These are phyloP conservation scores for Tonatia bakeri DNA, from an alignment of 2,113 vertebrate species.

Conservation along the genomic window DNA sequence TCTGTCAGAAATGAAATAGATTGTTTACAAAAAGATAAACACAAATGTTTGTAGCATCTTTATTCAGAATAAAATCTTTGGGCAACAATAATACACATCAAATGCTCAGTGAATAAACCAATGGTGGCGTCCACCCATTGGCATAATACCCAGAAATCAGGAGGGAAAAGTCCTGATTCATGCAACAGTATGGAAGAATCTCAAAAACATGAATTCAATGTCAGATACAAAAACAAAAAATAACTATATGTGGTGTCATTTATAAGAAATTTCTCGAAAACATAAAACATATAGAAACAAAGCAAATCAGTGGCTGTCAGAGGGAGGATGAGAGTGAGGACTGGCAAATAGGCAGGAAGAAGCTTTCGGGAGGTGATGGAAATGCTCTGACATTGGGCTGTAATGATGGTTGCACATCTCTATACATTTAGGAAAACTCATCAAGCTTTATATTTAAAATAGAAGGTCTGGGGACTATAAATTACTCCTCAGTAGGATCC, in stretches of 20 bases:
- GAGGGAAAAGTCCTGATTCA: not conserved
- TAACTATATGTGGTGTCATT: not conserved
- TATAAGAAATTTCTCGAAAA: not conserved
- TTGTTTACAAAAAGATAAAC: not conserved
- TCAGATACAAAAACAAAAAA: not conserved
- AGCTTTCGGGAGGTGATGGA: not conserved
- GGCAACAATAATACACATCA: not conserved
- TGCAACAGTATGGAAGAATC: not conserved
- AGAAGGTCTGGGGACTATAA: not conserved
- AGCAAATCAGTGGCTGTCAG: not conserved
- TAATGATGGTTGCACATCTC: not conserved
- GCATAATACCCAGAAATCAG: not conserved
- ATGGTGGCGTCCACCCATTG: not conserved
- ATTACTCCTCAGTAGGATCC: not conserved
- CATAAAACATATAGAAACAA: not conserved
- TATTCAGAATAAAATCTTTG: not conserved
- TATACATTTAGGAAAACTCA: not conserved
- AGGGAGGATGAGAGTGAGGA: rapidly evolving
- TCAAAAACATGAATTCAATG: not conserved
- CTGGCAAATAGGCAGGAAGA: not conserved
- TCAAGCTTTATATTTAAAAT: not conserved
- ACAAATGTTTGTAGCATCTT: not conserved
- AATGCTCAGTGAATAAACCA: not conserved
- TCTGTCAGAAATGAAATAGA: not conserved
- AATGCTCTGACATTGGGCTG: not conserved